Evolutionary conservation across 2,797 vertebrate genomes (phyloP).

Genomic region (Onychomys leucogaster): DNA sequence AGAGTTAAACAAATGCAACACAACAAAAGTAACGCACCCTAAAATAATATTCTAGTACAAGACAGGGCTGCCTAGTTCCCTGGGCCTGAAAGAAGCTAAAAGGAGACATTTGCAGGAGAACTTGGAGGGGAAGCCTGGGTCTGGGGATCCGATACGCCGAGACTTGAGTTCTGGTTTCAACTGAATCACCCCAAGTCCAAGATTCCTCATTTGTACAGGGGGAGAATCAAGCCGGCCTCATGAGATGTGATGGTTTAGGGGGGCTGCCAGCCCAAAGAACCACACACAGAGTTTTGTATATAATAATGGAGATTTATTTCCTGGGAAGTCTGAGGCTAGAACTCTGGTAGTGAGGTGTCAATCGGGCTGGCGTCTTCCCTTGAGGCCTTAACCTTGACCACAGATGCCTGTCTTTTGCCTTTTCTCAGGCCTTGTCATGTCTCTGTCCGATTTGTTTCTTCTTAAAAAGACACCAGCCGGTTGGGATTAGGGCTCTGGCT

Average conservation of each 20-base stretch:
- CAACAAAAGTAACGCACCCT: too few relatives aligned
- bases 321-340: neutral
- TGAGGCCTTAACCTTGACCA: neutral
- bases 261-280: neutral
- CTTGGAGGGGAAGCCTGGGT: neutral
- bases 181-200: neutral
- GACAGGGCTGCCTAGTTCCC: neutral
- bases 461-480: neutral
- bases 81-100: neutral
- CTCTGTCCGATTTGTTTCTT: neutral
- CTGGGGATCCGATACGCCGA: neutral
- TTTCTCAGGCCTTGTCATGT: neutral
- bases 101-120: neutral
- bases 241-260: neutral
- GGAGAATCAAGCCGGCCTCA: neutral
- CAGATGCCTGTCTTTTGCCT: neutral
- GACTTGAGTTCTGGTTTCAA: conserved; percentile 14
- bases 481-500: neutral
- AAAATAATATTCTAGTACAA: too few relatives aligned
- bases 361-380: neutral
- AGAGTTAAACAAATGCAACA: too few relatives aligned
- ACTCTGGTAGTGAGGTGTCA: neutral
- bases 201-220: neutral
- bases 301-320: neutral
- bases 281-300: neutral